Conservation (phyloP, 2,113 vertebrate genomes). For the Alligator mississippiensis region DNA sequence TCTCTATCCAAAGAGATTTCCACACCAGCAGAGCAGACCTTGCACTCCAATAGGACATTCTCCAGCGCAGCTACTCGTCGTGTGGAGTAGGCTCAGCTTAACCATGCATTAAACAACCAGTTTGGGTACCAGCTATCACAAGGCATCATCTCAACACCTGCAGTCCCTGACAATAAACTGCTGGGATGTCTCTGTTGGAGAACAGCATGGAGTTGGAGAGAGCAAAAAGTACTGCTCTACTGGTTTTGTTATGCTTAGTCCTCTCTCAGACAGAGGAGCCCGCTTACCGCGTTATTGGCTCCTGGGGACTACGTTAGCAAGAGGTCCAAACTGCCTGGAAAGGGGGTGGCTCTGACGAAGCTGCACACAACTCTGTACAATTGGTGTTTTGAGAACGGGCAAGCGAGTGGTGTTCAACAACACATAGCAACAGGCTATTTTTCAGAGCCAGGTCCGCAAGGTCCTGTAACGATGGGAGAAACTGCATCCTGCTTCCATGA, state of each 20-base stretch:
- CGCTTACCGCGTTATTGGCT: not conserved
- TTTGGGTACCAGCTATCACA: not conserved
- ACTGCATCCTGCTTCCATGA: not conserved
- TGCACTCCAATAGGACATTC: not conserved
- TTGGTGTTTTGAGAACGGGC: not conserved
- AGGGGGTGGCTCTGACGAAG: not conserved
- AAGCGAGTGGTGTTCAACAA: not conserved
- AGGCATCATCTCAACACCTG: not conserved
- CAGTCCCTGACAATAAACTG: not conserved
- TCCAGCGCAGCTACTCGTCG: not conserved
- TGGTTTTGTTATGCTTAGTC: not conserved
- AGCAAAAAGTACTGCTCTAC: not conserved
- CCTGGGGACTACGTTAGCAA: not conserved
- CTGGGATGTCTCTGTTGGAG: not conserved
- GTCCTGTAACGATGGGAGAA: not conserved
- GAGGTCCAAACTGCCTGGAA: not conserved
- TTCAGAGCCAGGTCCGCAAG: too few relatives aligned
- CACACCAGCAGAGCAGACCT: not conserved
- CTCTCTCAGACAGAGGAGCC: not conserved
- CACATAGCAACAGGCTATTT: too few relatives aligned
- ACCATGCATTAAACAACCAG: not conserved
- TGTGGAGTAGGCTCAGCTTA: not conserved
- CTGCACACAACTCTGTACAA: not conserved
- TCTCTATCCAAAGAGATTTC: not conserved
- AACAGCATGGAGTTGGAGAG: accelerated